Conservation (phyloP, 2,113 vertebrate genomes). For the Mobula hypostoma region DNA sequence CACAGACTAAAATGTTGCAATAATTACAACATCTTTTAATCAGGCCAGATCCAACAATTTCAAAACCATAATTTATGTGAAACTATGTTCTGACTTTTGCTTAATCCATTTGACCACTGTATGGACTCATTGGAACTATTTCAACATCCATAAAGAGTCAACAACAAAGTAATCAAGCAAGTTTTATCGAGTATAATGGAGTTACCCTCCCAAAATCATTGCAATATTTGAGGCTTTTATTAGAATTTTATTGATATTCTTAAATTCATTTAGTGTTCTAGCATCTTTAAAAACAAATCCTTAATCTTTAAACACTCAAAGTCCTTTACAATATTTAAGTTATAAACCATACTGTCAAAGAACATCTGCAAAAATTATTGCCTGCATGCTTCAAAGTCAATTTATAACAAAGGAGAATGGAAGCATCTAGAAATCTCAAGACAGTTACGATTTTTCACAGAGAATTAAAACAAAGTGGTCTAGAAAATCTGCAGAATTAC, state of each 20-base stretch:
- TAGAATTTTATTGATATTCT: neutral
- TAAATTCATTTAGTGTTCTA: neutral
- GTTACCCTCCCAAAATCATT: neutral
- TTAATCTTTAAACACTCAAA: neutral
- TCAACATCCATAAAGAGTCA: neutral
- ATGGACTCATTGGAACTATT: neutral
- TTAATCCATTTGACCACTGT: neutral
- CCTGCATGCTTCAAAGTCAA: neutral
- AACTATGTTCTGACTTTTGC: neutral
- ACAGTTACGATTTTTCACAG: neutral
- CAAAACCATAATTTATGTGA: slow-evolving; percentile 4
- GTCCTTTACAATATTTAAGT: neutral
- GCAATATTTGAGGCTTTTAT: neutral
- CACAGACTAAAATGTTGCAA: neutral
- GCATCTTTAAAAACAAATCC: neutral
- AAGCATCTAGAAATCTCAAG: neutral
- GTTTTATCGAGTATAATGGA: neutral
- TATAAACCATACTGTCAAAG: neutral
- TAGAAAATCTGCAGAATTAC: neutral
- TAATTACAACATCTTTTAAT: slow-evolving; percentile 1
- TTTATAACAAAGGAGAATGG: neutral
- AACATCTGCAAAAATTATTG: slow-evolving; percentile 6
- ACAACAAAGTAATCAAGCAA: neutral
- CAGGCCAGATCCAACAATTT: neutral
- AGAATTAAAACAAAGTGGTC: slow-evolving; percentile 8